These are phyloP conservation scores for Rousettus madagascariensis DNA, from an alignment of 2,797 vertebrate species.

Conservation along the genomic window DNA sequence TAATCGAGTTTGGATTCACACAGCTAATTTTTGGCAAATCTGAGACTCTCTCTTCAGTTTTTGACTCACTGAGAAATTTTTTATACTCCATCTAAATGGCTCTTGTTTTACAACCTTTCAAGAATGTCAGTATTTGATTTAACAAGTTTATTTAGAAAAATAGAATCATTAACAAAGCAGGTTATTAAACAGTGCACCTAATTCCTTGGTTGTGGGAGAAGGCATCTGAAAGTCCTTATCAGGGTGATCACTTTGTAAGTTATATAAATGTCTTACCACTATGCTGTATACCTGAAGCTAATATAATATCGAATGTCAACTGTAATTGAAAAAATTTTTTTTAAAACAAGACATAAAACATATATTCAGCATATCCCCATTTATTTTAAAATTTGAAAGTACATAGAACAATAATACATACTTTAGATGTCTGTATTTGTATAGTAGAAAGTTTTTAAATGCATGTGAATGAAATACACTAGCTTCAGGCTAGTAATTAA, in stretches of 20 bases:
- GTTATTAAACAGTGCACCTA: neutral
- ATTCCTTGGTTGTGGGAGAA: neutral
- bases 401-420: neutral
- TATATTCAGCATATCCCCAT: neutral
- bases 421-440: neutral
- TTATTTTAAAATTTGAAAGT: conserved; percentile 3
- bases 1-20: neutral
- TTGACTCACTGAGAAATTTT: neutral
- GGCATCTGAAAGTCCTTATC: neutral
- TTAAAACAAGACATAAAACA: neutral
- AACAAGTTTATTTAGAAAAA: conserved; percentile 7
- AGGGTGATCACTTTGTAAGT: too few relatives aligned
- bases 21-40: neutral
- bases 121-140: neutral
- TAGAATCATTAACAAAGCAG: neutral
- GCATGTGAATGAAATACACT: neutral
- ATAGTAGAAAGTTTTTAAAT: neutral
- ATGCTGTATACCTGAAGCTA: too few relatives aligned
- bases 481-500: neutral
- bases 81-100: neutral
- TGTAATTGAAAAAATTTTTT: too few relatives aligned
- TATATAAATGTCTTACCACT: too few relatives aligned
- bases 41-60: neutral
- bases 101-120: conserved; percentile 6
- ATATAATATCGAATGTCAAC: too few relatives aligned